Evolutionary conservation across 2,797 vertebrate genomes (phyloP).

Genomic region (Natrix natrix): DNA sequence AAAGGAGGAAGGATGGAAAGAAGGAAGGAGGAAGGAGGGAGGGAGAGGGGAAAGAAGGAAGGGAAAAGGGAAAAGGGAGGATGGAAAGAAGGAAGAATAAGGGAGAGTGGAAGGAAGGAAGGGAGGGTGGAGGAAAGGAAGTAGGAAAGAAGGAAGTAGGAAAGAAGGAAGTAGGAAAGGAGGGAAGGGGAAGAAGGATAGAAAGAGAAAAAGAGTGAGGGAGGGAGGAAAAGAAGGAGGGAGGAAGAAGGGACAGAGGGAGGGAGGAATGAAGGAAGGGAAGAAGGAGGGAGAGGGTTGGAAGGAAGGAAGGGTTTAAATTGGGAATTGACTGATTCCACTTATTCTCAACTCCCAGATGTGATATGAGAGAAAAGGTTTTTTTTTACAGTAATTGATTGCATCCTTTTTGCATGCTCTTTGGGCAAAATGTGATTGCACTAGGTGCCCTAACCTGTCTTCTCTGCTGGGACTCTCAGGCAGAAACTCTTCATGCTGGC

Average conservation of each 20-base stretch:
- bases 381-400: background rate
- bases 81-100: too few species aligned
- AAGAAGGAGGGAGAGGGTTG: too few species aligned
- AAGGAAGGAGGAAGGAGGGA: background rate
- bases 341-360: background rate
- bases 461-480: background rate
- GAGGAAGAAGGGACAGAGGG: too few species aligned
- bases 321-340: background rate
- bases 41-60: background rate
- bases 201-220: background rate
- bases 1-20: too few species aligned
- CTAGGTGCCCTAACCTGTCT: background rate
- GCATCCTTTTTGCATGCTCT: background rate
- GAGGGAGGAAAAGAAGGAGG: background rate
- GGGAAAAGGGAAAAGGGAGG: background rate
- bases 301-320: background rate
- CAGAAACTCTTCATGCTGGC: background rate
- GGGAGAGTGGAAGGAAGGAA: background rate
- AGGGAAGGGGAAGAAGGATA: too few species aligned
- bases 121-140: background rate
- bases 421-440: background rate
- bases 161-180: too few species aligned
- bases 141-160: too few species aligned
- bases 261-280: too few species aligned
- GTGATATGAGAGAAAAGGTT: background rate